Evolutionary conservation across 2,797 vertebrate genomes (phyloP).

Genomic region (Sebastolobus alascanus): DNA sequence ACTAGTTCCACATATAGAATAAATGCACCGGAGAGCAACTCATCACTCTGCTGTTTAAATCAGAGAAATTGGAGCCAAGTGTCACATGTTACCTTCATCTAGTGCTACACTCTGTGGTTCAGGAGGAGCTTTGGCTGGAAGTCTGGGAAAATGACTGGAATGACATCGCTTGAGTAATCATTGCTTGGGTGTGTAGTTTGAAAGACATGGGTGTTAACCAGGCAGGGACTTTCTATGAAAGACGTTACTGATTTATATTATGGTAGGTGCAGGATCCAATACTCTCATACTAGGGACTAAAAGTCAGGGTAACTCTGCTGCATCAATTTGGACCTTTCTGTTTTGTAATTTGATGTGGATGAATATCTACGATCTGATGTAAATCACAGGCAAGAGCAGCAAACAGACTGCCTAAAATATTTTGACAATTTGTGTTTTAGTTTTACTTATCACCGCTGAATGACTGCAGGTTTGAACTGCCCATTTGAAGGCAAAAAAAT

Average conservation of each 20-base stretch:
- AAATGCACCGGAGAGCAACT: not conserved
- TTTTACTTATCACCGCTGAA: not conserved
- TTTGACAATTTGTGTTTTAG: not conserved
- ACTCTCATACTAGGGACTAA: not conserved
- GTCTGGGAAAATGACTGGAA: constrained; percentile 1
- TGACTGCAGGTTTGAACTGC: not conserved
- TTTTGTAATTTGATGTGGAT: not conserved
- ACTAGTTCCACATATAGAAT: constrained; percentile 3
- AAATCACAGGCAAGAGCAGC: not conserved
- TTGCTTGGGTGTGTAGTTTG: not conserved
- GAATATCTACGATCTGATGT: not conserved
- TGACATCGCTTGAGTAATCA: constrained; percentile 12
- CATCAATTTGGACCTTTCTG: not conserved
- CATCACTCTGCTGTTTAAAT: not conserved
- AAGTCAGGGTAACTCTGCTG: not conserved
- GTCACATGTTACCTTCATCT: not conserved
- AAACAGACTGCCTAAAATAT: not conserved
- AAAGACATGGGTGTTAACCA: constrained; percentile 9
- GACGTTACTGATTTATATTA: not conserved
- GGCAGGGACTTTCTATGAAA: not conserved
- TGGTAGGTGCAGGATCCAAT: not conserved
- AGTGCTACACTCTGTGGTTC: constrained; percentile 2
- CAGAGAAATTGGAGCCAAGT: not conserved
- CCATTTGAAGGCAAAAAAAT: not conserved
- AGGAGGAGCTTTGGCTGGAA: not conserved